A percentile compares a stretch with the other conserved stretches of the same genome.
phyloP scores from a whole-genome alignment of 2,888 invertebrate species.

The Cheilosia soror region DNA sequence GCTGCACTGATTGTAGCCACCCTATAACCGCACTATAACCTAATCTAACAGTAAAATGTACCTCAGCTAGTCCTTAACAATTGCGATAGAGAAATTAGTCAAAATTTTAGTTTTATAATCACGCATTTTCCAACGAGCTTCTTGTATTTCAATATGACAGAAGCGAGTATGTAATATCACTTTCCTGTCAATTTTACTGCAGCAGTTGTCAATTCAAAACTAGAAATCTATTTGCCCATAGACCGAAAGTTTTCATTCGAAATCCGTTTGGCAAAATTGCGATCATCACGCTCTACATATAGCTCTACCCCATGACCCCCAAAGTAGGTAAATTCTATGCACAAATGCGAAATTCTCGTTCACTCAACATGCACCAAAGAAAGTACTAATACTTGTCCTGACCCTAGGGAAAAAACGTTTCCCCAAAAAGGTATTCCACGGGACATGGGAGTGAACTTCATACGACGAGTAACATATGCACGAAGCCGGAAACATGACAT shows the following conservation, averaged over 20 bases:
- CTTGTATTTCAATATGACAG: no score
- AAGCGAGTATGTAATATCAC: neutral
- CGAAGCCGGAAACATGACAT: constrained; percentile 63
- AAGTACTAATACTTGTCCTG: constrained; percentile 58
- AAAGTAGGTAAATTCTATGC: neutral
- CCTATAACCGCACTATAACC: no score
- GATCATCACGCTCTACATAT: constrained; percentile 16
- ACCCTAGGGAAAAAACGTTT: constrained; percentile 2
- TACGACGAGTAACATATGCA: constrained; percentile 19
- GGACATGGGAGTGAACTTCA: constrained; percentile 4
- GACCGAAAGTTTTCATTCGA: neutral
- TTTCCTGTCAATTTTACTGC: neutral
- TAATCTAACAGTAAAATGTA: no score
- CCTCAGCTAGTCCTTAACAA: no score
- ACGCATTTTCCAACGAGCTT: no score
- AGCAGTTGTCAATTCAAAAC: neutral
- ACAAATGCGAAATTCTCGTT: constrained; percentile 60
- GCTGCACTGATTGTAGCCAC: no score
- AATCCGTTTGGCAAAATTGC: constrained; percentile 3
- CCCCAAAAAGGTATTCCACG: constrained; percentile 17
- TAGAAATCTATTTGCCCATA: neutral
- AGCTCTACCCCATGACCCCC: neutral
- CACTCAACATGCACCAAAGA: constrained; percentile 45
- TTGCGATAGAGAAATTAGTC: no score
- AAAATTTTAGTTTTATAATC: no score